Percentiles rank a stretch among this genome's conserved stretches.
These are phyloP conservation scores for Rhyacichthys aspro DNA, from an alignment of 2,797 vertebrate species.

Conservation along the genomic window DNA sequence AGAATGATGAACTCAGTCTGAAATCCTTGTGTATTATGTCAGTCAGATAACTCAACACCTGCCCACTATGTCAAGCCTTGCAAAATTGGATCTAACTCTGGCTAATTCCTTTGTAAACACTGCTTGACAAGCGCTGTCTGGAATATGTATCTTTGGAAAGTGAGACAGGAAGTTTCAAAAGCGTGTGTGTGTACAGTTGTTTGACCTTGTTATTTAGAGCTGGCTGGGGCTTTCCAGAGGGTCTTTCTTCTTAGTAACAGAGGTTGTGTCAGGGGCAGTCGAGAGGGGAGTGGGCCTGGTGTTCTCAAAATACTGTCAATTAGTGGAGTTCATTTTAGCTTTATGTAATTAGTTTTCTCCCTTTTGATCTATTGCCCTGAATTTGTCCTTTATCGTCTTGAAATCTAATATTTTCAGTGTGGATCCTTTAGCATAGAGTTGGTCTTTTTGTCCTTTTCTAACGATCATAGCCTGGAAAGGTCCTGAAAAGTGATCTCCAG, in stretches of 20 bases:
- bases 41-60: constrained; percentile 7
- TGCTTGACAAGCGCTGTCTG: constrained; percentile 7
- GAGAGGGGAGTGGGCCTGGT: neutral
- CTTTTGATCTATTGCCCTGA: neutral
- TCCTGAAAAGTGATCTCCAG: too few relatives aligned
- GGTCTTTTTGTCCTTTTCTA: too few relatives aligned
- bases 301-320: neutral
- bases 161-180: constrained; percentile 7
- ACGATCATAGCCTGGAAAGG: too few relatives aligned
- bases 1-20: neutral
- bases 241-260: neutral
- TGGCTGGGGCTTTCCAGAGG: constrained; percentile 4
- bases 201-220: constrained; percentile 16
- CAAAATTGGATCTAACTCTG: constrained; percentile 1
- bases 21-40: neutral
- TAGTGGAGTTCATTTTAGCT: neutral
- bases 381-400: neutral
- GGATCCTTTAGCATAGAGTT: too few relatives aligned
- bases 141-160: constrained; percentile 12
- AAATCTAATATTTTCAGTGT: too few relatives aligned
- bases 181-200: constrained; percentile 10
- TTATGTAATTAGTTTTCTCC: too few relatives aligned
- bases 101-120: constrained; percentile 10
- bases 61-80: neutral
- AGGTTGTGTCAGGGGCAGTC: too few relatives aligned